Base-by-base conservation (phyloP, 2,888 invertebrate species). In the Hetaerina titia region DNA sequence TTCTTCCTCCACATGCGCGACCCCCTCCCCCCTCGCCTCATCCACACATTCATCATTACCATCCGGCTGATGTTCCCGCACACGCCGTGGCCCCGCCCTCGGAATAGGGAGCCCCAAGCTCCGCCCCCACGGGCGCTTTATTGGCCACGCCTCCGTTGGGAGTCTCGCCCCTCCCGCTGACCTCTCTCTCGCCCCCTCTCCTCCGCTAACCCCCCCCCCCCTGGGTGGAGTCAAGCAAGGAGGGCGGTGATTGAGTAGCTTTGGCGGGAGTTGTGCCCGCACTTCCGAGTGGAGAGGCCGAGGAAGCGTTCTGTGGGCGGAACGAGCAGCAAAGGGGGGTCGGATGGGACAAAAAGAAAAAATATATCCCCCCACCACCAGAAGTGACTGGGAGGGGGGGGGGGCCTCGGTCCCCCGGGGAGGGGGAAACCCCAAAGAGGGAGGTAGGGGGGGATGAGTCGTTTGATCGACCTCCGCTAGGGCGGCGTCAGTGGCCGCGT, bases 381-480 rank as follows among this genome's bases (percentile, higher is more conserved):
- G 81, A 31, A 69, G 19, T n/a, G 69, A n/a, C n/a, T n/a, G 81
- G 81, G 92, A 56, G 22, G 92, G 56, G 56, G 92, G 69, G n/a
- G 58, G 57, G 69, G 17, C 6, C 4, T 22, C 5, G 56, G 6
- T 17, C 69, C 4, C 74, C n/a, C 19, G 56, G 74, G n/a, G 63
- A n/a, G 63, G 90, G 90, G 64, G n/a, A 31, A 81, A 22, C 69
- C 45, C 64, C 17, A 2, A 56, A 57, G 74, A 56, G 92, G 64
- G 92, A 17, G 92, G n/a, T 11, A 60, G 92, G 92, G 92, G 31
- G 69, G 22, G 69, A 69, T 25, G 45, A 92, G 92, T 92, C 92
- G 92, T 92, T 92, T 69, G 74, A 45, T 92, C 92, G 92, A 92
- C 92, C 92, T 92, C 92, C 92, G 92, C 92, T 92, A 92, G 92